Conservation (phyloP, 2,888 invertebrate genomes). For the Pseudanteris insignis region DNA sequence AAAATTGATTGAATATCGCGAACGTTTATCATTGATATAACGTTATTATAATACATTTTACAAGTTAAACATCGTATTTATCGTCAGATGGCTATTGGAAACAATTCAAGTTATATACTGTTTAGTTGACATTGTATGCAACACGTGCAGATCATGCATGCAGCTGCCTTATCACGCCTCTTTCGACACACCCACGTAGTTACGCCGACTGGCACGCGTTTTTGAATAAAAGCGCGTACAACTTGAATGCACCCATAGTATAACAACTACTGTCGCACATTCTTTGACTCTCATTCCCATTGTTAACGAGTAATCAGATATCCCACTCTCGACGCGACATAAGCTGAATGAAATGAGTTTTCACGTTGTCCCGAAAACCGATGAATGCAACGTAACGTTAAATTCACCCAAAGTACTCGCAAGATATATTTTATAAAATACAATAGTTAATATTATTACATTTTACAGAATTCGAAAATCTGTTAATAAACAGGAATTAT, state of each 20-base stretch:
- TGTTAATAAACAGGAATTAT: too few species aligned
- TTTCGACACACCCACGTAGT: constrained; percentile 58
- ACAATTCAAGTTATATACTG: constrained; percentile 30
- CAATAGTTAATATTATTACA: too few species aligned
- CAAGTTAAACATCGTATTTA: constrained; percentile 7
- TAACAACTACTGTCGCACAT: constrained; percentile 30
- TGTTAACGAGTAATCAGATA: constrained; percentile 32
- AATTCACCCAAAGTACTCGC: too few species aligned
- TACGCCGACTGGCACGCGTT: constrained; percentile 51
- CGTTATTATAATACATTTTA: constrained; percentile 5
- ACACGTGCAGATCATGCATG: constrained; percentile 45
- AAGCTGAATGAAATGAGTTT: too few species aligned
- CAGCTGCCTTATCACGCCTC: constrained; percentile 57
- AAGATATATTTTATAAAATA: too few species aligned
- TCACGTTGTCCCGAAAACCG: too few species aligned
- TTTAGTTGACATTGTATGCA: constrained; percentile 40
- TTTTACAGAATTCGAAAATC: too few species aligned
- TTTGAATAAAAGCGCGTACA: constrained; percentile 38
- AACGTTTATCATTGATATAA: too few species aligned
- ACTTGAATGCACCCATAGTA: constrained; percentile 32
- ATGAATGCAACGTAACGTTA: too few species aligned
- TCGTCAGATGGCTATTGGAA: constrained; percentile 8
- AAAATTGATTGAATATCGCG: too few species aligned
- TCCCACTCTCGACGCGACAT: constrained; percentile 2
- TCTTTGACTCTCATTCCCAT: constrained; percentile 27